Percentiles rank a stretch among this genome's conserved stretches.
Conservation (phyloP, 2,113 vertebrate genomes). For the Notarius lentiginosus region DNA sequence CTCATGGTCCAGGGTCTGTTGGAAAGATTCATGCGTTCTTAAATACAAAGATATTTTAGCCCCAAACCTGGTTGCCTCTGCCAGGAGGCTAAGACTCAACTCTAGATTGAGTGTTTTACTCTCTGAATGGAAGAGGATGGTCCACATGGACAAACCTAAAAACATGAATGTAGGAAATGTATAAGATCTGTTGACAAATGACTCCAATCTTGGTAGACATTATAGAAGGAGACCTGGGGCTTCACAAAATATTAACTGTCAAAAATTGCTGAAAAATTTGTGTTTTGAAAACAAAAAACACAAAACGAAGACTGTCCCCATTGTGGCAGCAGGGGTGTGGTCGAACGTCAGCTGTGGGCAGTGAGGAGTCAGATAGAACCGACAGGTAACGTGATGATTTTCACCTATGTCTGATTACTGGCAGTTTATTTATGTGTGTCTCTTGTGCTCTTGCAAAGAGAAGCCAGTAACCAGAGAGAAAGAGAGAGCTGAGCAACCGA, state of each 20-base stretch:
- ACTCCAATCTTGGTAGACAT: not conserved
- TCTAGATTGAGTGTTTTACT: not conserved
- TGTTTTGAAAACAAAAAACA: not conserved
- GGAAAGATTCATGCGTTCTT: not conserved
- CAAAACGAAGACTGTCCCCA: not conserved
- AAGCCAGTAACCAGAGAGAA: too few relatives aligned
- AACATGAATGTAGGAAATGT: not conserved
- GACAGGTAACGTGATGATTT: too few relatives aligned
- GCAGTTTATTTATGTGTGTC: too few relatives aligned
- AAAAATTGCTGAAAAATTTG: too few relatives aligned
- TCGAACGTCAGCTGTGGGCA: too few relatives aligned
- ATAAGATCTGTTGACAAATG: not conserved
- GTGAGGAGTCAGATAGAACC: too few relatives aligned
- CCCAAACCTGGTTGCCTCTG: not conserved
- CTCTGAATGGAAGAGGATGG: not conserved
- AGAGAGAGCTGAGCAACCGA: too few relatives aligned
- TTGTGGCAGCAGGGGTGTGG: too few relatives aligned
- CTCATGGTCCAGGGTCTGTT: not conserved
- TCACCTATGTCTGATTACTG: too few relatives aligned
- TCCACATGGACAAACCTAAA: not conserved
- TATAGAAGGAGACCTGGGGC: not conserved
- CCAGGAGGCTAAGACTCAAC: not conserved
- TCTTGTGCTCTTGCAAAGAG: too few relatives aligned
- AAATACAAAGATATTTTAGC: not conserved
- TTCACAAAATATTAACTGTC: not conserved